Conservation (phyloP, 2,797 vertebrate genomes). For the Pangasius macronema region DNA sequence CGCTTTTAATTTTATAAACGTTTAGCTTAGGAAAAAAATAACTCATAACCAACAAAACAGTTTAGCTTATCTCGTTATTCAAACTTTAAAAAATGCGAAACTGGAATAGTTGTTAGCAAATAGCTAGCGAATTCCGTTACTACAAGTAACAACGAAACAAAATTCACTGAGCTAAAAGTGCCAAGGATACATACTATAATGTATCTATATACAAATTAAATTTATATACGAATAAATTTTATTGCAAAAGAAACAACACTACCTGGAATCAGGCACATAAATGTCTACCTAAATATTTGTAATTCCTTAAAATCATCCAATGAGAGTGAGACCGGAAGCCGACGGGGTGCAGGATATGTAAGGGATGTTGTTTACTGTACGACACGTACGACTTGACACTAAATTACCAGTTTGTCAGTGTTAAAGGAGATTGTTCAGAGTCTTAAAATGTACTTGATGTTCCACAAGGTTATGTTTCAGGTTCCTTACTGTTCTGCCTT, state of each 20-base stretch:
- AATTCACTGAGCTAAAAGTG: neutral
- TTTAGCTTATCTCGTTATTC: neutral
- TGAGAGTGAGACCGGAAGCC: neutral
- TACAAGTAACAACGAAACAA: no score
- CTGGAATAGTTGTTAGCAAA: neutral
- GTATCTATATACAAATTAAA: no score
- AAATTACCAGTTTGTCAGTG: neutral
- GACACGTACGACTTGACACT: neutral
- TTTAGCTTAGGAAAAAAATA: neutral
- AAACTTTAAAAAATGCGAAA: neutral
- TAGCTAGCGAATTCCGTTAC: neutral
- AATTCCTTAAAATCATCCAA: neutral
- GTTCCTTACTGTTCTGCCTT: neutral
- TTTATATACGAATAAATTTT: no score
- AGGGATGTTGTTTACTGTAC: neutral
- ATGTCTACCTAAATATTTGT: slow-evolving; percentile 9
- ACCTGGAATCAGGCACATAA: neutral
- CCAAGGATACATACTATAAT: neutral
- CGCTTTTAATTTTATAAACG: neutral
- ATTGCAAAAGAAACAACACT: neutral
- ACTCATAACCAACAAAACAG: no score
- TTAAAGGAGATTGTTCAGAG: neutral
- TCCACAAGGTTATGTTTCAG: neutral
- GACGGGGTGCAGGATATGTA: slow-evolving; percentile 6
- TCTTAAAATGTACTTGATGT: neutral